Percentiles rank a stretch among this genome's conserved stretches.
These are phyloP conservation scores for Microdon myrmicae DNA, from an alignment of 2,888 invertebrate genomes.

Conservation along the genomic window DNA sequence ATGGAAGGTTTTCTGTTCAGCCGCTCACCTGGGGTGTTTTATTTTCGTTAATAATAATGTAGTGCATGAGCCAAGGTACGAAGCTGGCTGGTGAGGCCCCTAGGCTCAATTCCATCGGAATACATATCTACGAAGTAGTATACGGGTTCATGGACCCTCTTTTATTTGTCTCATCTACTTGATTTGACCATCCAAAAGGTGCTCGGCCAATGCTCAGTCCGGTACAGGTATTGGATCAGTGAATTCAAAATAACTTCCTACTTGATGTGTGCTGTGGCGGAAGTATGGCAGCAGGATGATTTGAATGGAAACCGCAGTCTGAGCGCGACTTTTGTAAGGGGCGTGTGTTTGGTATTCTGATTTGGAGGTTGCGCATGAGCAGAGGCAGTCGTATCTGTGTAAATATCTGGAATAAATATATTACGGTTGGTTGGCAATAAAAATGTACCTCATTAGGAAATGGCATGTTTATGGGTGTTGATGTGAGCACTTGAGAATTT, in stretches of 20 bases:
- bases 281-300: constrained; percentile 25
- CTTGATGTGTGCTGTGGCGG: constrained; percentile 17
- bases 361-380: constrained; percentile 14
- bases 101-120: constrained; percentile 45
- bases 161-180: constrained; percentile 15
- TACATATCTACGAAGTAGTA: constrained; percentile 27
- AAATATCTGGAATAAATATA: constrained; percentile 10
- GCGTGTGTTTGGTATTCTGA: constrained; percentile 25
- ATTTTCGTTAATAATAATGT: constrained; percentile 53
- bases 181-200: constrained; percentile 10
- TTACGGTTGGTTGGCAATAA: constrained; percentile 1
- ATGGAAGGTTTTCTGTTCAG: constrained; percentile 43
- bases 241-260: constrained; percentile 38
- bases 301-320: not conserved
- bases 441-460: constrained; percentile 19
- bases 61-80: constrained; percentile 40
- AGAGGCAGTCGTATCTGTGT: constrained; percentile 11
- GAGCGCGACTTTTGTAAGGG: not conserved
- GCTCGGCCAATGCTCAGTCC: constrained; percentile 3
- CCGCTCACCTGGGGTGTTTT: constrained; percentile 47
- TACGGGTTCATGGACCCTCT: constrained; percentile 47
- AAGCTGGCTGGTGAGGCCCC: constrained; percentile 47
- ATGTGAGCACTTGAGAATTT: too few relatives aligned
- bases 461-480: constrained; percentile 7
- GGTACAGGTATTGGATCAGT: constrained; percentile 18